A percentile compares a stretch with the other conserved stretches of the same genome.
Conservation (phyloP, 2,888 invertebrate genomes). For the Ochropleura plecta region DNA sequence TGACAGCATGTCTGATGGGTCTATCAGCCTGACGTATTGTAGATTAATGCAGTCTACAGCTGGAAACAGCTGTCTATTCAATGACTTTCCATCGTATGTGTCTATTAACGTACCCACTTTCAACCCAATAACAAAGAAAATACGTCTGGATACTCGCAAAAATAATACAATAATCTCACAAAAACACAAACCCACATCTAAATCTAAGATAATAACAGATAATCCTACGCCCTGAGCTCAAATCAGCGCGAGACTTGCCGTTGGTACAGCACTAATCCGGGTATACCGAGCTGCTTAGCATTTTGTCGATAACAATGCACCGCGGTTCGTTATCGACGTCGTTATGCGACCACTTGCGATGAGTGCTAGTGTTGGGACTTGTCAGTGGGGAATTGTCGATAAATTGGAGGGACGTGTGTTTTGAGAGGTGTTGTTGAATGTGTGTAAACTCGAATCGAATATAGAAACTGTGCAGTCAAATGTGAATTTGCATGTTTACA, state of each 20-base stretch:
- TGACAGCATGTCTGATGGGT: background rate
- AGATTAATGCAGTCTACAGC: too few relatives aligned
- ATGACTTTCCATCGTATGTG: too few relatives aligned
- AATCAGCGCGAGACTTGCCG: slow-evolving; percentile 28
- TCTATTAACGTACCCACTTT: too few relatives aligned
- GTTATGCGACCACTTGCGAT: slow-evolving; percentile 85
- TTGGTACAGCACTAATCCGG: slow-evolving; percentile 56
- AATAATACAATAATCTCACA: background rate
- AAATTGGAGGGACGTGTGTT: background rate
- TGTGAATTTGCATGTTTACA: too few relatives aligned
- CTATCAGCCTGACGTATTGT: background rate
- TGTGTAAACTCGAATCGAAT: background rate
- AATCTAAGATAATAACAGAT: slow-evolving; percentile 40
- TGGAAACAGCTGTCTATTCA: too few relatives aligned
- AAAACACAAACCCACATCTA: background rate
- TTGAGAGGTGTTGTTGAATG: background rate
- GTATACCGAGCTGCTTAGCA: slow-evolving; percentile 72
- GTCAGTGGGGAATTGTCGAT: slow-evolving; percentile 31
- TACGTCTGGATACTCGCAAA: background rate
- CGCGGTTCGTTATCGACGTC: slow-evolving; percentile 85
- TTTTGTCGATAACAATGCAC: slow-evolving; percentile 82
- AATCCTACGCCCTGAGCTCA: slow-evolving; percentile 26
- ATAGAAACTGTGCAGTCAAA: background rate
- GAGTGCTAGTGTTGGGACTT: slow-evolving; percentile 68
- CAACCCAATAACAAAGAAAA: too few relatives aligned